Evolutionary conservation across 2,888 invertebrate genomes (phyloP).

Genomic region (Osmoderma eremita): DNA sequence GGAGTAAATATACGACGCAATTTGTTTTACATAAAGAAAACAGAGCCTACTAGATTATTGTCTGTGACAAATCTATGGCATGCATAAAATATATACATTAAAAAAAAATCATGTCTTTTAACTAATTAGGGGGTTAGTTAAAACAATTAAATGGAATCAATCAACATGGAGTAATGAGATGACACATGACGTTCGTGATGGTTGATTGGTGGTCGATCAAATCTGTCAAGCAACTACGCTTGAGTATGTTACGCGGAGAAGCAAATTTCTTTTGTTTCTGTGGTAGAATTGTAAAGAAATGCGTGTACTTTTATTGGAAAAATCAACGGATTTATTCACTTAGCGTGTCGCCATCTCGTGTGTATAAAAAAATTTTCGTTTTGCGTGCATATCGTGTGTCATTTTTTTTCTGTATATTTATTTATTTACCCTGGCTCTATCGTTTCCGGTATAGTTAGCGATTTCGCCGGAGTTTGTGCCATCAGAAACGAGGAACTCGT

Average conservation of each 20-base stretch:
- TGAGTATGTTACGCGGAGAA: slow-evolving; percentile 2
- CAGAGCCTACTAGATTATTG: no score
- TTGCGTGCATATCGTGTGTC: slow-evolving; percentile 20
- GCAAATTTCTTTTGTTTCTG: background rate
- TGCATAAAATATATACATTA: no score
- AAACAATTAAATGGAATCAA: no score
- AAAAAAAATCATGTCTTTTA: no score
- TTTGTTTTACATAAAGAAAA: no score
- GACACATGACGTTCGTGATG: no score
- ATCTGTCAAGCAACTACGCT: slow-evolving; percentile 16
- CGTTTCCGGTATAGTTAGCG: slow-evolving; percentile 68
- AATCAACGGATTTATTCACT: background rate
- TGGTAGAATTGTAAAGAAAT: slow-evolving; percentile 2
- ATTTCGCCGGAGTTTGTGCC: slow-evolving; percentile 70
- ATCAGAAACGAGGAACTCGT: slow-evolving; percentile 78
- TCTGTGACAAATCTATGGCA: no score
- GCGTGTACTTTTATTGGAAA: slow-evolving; percentile 10
- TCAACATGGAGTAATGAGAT: no score
- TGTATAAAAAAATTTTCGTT: background rate
- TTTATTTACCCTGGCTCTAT: slow-evolving; percentile 73
- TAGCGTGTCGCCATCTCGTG: slow-evolving; percentile 12
- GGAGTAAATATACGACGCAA: no score
- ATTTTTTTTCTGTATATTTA: slow-evolving; percentile 14
- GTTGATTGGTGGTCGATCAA: no score
- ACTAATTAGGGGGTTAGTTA: no score